These are phyloP conservation scores for Amphiura filiformis DNA, from an alignment of 35 echinoderm and acorn worm species.

Conservation along the genomic window DNA sequence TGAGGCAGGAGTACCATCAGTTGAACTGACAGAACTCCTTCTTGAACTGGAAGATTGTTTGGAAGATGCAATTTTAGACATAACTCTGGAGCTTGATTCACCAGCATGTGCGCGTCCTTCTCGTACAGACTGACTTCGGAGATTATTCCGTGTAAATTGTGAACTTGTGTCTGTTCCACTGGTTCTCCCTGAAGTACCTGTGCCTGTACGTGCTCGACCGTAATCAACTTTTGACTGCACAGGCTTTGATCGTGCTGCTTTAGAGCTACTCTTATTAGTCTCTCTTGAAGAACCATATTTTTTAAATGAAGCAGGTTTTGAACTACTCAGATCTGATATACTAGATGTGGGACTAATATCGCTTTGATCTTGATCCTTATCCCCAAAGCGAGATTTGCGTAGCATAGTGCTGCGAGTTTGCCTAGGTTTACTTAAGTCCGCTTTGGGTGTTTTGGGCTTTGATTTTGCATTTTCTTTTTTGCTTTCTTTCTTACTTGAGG, in stretches of 20 bases:
- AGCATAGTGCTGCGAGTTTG: slow-evolving; percentile 93
- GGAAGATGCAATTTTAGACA: slow-evolving; percentile 24
- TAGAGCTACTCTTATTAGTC: slow-evolving; percentile 25
- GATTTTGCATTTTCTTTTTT: slow-evolving; percentile 31
- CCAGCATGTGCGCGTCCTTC: slow-evolving; percentile 29
- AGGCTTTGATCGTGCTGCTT: not conserved
- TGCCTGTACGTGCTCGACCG: not conserved
- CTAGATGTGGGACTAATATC: slow-evolving; percentile 87
- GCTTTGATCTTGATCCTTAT: slow-evolving; percentile 61
- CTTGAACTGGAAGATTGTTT: slow-evolving; percentile 31
- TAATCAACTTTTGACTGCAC: slow-evolving; percentile 3
- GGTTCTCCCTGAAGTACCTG: slow-evolving; percentile 21
- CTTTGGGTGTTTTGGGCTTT: slow-evolving; percentile 44
- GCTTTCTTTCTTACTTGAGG: not conserved
- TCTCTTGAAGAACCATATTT: not conserved
- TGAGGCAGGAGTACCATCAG: slow-evolving; percentile 1
- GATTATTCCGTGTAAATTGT: slow-evolving; percentile 32
- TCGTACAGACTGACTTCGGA: slow-evolving; percentile 33
- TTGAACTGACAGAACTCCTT: slow-evolving; percentile 46
- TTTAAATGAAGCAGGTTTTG: slow-evolving; percentile 27
- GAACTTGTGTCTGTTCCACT: slow-evolving; percentile 25
- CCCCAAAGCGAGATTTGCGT: slow-evolving; percentile 75
- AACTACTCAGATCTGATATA: slow-evolving; percentile 86
- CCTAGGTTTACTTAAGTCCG: slow-evolving; percentile 60
- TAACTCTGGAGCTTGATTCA: slow-evolving; percentile 28